phyloP scores from a whole-genome alignment of 2,888 invertebrate species.

The Galerucella nymphaeae region DNA sequence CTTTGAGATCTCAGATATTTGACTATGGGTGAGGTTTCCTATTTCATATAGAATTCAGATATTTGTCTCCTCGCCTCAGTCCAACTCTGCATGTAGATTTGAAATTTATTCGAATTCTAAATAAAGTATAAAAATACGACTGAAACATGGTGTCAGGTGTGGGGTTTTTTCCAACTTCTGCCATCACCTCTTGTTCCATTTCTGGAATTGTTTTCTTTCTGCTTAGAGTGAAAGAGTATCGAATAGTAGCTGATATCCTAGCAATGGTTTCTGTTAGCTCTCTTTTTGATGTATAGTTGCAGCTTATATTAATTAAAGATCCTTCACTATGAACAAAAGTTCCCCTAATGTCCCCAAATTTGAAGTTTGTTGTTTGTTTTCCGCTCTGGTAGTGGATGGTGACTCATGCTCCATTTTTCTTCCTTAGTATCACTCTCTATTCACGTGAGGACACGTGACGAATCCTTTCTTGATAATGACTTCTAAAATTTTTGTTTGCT shows the following conservation, averaged over 20 bases:
- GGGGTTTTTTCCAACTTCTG: neutral
- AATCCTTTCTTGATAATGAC: neutral
- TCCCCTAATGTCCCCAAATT: neutral
- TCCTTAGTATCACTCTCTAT: neutral
- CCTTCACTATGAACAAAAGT: neutral
- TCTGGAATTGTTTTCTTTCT: neutral
- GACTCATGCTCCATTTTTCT: neutral
- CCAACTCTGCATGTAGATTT: too few relatives aligned
- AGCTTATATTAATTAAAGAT: too few relatives aligned
- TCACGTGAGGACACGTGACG: neutral
- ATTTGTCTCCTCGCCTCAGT: too few relatives aligned
- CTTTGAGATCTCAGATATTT: too few relatives aligned
- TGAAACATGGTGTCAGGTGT: too few relatives aligned
- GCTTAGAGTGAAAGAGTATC: neutral
- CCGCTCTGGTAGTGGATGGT: neutral
- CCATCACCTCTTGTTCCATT: neutral
- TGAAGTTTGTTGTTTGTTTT: neutral
- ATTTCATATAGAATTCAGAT: too few relatives aligned
- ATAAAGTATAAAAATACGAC: too few relatives aligned
- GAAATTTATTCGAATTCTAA: too few relatives aligned
- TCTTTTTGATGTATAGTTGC: too few relatives aligned
- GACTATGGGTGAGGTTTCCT: too few relatives aligned
- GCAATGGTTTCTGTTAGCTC: too few relatives aligned
- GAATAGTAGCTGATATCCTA: too few relatives aligned
- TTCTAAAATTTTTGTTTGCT: neutral